These are phyloP conservation scores for Acanthococcus lagerstroemiae DNA, from an alignment of 2,888 invertebrate genomes.

Conservation along the genomic window DNA sequence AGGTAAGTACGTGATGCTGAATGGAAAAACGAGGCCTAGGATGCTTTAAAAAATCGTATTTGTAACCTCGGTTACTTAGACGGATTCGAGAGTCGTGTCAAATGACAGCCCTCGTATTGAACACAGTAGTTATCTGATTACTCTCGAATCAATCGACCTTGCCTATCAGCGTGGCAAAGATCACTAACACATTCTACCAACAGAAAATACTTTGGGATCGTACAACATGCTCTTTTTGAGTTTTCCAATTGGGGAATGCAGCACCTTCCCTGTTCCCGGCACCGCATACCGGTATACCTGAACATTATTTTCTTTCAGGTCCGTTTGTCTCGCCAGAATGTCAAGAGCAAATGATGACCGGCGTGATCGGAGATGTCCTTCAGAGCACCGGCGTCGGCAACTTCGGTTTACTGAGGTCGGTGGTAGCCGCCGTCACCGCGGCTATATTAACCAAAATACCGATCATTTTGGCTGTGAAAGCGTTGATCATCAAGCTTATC, in stretches of 20 bases:
- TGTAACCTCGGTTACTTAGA: background rate
- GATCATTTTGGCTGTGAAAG: slow-evolving; percentile 32
- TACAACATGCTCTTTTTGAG: background rate
- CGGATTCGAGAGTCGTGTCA: background rate
- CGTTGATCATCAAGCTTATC: slow-evolving; percentile 36
- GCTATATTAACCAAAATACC: slow-evolving; percentile 33
- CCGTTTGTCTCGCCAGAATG: background rate
- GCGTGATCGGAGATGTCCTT: slow-evolving; percentile 28
- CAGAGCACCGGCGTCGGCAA: slow-evolving; percentile 26
- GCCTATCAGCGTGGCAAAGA: too few species aligned
- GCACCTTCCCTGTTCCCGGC: background rate
- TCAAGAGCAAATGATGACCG: slow-evolving; percentile 14
- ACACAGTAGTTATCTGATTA: too few species aligned
- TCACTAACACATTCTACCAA: too few species aligned
- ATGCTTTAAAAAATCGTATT: background rate
- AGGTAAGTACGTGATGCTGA: background rate
- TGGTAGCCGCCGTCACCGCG: slow-evolving; percentile 32
- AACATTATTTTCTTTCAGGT: background rate
- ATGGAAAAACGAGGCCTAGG: too few species aligned
- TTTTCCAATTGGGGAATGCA: background rate
- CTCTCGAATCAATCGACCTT: too few species aligned
- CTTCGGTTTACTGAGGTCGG: slow-evolving; percentile 30
- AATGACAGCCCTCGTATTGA: background rate
- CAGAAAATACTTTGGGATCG: background rate
- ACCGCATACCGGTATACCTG: background rate